These are phyloP conservation scores for Saguinus midas DNA, from an alignment of 2,113 vertebrate genomes.

Conservation along the genomic window DNA sequence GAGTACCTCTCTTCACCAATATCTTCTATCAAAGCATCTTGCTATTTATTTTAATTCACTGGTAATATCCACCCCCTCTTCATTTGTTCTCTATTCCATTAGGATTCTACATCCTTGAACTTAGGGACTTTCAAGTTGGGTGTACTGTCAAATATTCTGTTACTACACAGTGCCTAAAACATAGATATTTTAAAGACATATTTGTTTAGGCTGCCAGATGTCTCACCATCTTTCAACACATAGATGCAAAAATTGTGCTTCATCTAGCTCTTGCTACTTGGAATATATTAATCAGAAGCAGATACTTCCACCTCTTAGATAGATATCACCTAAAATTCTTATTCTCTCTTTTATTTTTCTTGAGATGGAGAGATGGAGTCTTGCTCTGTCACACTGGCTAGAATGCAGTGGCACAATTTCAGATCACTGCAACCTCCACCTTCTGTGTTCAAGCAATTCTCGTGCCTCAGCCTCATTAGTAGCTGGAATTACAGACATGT, in stretches of 20 bases:
- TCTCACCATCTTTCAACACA: not conserved
- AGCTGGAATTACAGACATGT: no score
- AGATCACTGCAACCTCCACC: no score
- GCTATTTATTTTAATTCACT: not conserved
- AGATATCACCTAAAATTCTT: not conserved
- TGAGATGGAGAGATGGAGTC: no score
- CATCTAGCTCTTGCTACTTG: not conserved
- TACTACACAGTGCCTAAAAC: not conserved
- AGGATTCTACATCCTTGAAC: not conserved
- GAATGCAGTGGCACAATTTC: no score
- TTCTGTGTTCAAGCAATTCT: no score
- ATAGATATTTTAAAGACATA: not conserved
- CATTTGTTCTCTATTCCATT: not conserved
- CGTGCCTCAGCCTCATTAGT: no score
- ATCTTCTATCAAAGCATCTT: not conserved
- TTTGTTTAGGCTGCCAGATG: not conserved
- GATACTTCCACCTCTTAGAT: not conserved
- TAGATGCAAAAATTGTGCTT: not conserved
- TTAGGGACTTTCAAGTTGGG: not conserved
- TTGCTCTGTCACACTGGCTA: no score
- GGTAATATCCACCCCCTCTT: not conserved
- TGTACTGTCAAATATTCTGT: not conserved
- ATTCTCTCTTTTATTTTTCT: not conserved
- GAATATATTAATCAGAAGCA: not conserved
- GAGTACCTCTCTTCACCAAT: not conserved